Evolutionary conservation across 1,140 invertebrate genomes (phyloP).

Genomic region (Lamellibrachia luymesi): DNA sequence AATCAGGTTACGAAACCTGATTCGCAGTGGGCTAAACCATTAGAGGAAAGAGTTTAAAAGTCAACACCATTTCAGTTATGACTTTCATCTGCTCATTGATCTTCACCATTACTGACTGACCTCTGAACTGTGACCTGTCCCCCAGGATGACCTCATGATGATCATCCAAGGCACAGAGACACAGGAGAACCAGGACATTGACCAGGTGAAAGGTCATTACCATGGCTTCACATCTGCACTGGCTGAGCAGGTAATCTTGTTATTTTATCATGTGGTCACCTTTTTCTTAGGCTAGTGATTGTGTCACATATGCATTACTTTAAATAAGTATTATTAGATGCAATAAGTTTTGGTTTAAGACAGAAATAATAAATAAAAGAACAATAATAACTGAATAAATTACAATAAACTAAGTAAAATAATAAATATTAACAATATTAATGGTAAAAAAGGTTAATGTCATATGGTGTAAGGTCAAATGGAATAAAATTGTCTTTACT

Average conservation of each 20-base stretch:
- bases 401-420: neutral
- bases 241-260: neutral
- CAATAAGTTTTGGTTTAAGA: neutral
- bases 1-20: too few relatives aligned
- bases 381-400: neutral
- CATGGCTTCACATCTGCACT: neutral
- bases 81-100: neutral
- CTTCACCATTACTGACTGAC: neutral
- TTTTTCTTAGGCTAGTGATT: neutral
- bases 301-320: neutral
- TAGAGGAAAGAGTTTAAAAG: too few relatives aligned
- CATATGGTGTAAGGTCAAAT: too few relatives aligned
- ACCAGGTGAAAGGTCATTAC: neutral
- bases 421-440: neutral
- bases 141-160: neutral
- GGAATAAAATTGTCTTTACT: too few relatives aligned
- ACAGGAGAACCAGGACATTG: neutral
- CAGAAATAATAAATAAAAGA: neutral
- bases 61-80: too few relatives aligned
- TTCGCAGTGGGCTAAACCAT: too few relatives aligned
- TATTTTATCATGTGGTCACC: neutral
- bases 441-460: too few relatives aligned
- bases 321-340: neutral
- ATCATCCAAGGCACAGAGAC: neutral
- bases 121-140: neutral